phyloP scores from a whole-genome alignment of 2,888 invertebrate genomes.

The Tribolium freemani region DNA sequence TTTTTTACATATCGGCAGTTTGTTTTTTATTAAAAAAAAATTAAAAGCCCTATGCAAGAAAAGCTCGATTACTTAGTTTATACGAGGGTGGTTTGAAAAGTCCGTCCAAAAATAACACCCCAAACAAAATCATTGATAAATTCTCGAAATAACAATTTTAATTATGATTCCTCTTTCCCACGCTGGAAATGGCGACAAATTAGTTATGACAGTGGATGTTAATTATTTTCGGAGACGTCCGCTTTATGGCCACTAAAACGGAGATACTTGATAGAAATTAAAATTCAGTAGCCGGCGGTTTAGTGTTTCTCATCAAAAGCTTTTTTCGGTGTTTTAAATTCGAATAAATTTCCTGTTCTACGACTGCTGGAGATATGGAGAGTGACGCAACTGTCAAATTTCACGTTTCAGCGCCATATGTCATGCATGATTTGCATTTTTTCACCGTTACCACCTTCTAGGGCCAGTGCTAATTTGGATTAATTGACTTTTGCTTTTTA shows the following conservation, averaged over 20 bases:
- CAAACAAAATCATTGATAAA: too few relatives aligned
- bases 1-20: too few relatives aligned
- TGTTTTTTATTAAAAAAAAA: too few relatives aligned
- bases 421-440: slow-evolving; percentile 19
- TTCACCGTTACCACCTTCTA: slow-evolving; percentile 12
- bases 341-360: slow-evolving; percentile 21
- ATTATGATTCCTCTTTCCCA: background rate
- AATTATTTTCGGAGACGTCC: slow-evolving; percentile 26
- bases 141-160: background rate
- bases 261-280: slow-evolving; percentile 10
- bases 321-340: slow-evolving; percentile 12
- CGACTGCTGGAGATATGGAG: background rate
- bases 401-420: slow-evolving; percentile 11
- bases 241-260: slow-evolving; percentile 16
- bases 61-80: too few relatives aligned
- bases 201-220: slow-evolving; percentile 10
- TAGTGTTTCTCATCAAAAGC: slow-evolving; percentile 18
- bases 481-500: background rate
- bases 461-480: background rate
- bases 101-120: too few relatives aligned
- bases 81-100: too few relatives aligned
- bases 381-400: slow-evolving; percentile 21
- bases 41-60: too few relatives aligned
- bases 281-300: slow-evolving; percentile 26
- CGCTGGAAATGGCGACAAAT: slow-evolving; percentile 22